Percentiles rank a stretch among this genome's conserved stretches.
Conservation (phyloP, 2,797 vertebrate genomes). For the Rousettus madagascariensis region DNA sequence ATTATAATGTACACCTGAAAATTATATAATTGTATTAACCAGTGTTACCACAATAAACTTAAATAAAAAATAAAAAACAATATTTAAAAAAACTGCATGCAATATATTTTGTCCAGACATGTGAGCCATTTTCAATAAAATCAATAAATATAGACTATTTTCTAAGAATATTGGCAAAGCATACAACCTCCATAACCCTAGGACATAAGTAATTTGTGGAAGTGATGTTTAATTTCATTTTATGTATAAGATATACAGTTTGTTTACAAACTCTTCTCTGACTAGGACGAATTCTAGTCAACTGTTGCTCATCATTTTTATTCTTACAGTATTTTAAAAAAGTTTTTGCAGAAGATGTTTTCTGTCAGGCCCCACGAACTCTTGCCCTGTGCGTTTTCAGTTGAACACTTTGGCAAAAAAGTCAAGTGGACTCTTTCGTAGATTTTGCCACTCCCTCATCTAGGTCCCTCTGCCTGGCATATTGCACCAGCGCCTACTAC, state of each 20-base stretch:
- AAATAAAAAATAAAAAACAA: no score
- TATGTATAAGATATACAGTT: not conserved
- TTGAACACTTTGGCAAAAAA: not conserved
- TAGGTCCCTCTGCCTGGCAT: not conserved
- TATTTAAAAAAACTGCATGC: not conserved
- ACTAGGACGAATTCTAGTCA: not conserved
- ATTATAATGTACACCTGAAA: no score
- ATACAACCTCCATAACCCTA: not conserved
- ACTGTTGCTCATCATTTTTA: conserved; percentile 2
- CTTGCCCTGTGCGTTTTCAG: not conserved
- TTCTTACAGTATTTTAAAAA: not conserved
- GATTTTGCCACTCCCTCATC: not conserved
- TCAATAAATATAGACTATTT: not conserved
- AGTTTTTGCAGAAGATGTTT: not conserved
- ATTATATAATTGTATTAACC: no score
- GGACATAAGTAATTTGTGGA: not conserved
- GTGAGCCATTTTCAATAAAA: conserved; percentile 44
- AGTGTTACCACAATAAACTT: no score
- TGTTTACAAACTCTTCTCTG: not conserved
- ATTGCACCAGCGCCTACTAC: not conserved
- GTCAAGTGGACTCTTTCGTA: not conserved
- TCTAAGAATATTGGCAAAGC: not conserved
- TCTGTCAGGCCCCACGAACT: not conserved
- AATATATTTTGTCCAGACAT: not conserved
- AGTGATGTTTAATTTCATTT: not conserved